These are phyloP conservation scores for Dorcus hopei DNA, from an alignment of 2,888 invertebrate species.

Conservation along the genomic window DNA sequence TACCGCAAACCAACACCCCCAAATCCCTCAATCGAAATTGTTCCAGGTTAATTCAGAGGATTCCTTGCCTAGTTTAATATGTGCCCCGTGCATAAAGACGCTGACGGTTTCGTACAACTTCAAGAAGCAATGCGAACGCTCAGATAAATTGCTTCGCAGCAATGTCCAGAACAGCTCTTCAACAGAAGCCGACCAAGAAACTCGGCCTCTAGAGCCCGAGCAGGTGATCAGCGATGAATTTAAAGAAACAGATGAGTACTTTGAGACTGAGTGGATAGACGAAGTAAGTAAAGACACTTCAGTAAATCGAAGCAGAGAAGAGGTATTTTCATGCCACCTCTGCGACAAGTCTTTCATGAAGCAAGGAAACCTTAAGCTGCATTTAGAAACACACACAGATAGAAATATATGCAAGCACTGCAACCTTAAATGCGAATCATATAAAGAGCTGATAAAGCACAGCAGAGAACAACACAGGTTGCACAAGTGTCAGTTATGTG, in stretches of 20 bases:
- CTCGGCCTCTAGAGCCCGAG: too few relatives aligned
- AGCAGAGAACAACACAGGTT: slow-evolving; percentile 5
- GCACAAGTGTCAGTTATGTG: slow-evolving; percentile 10
- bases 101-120: slow-evolving; percentile 10
- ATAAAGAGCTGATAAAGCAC: slow-evolving; percentile 6
- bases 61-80: slow-evolving; percentile 8
- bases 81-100: slow-evolving; percentile 8
- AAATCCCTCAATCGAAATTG: neutral
- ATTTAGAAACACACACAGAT: slow-evolving; percentile 11
- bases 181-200: neutral
- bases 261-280: slow-evolving; percentile 1
- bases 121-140: slow-evolving; percentile 13
- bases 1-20: neutral
- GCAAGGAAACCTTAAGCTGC: slow-evolving; percentile 7
- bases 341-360: slow-evolving; percentile 6
- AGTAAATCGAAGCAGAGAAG: neutral
- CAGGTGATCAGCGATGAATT: neutral
- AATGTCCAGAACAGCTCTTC: neutral
- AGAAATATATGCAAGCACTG: slow-evolving; percentile 8
- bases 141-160: slow-evolving; percentile 5
- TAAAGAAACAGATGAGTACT: neutral
- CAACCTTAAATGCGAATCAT: slow-evolving; percentile 1
- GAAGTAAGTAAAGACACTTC: neutral
- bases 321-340: slow-evolving; percentile 6
- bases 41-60: slow-evolving; percentile 7